These are phyloP conservation scores for Amphipoea lucens DNA, from an alignment of 2,888 invertebrate species.

Conservation along the genomic window DNA sequence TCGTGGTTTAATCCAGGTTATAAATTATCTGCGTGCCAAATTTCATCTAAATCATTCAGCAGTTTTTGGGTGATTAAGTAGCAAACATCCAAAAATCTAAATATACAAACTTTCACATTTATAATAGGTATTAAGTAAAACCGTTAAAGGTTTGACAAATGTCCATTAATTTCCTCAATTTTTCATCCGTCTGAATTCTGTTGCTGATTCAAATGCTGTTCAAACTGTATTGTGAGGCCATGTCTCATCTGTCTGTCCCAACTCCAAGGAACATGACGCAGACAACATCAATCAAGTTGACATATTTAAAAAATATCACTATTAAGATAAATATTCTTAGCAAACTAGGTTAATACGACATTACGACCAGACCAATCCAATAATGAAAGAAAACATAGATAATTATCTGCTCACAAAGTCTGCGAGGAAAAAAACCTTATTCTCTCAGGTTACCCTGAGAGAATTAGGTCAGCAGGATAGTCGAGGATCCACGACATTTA, in stretches of 20 bases:
- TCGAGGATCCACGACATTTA: constrained; percentile 29
- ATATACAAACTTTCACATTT: not conserved
- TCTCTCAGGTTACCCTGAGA: not conserved
- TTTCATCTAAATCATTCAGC: no score
- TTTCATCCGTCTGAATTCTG: constrained; percentile 11
- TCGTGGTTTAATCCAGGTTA: no score
- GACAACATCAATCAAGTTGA: constrained; percentile 37
- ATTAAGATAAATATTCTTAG: constrained; percentile 20
- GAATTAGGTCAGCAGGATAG: constrained; percentile 47
- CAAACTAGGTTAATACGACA: constrained; percentile 33
- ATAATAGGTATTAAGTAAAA: not conserved
- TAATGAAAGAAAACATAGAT: constrained; percentile 24
- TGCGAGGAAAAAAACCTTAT: constrained; percentile 11
- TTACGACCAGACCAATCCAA: constrained; percentile 15
- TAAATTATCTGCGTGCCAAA: no score
- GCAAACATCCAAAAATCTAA: no score
- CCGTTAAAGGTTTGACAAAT: not conserved
- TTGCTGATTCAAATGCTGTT: not conserved
- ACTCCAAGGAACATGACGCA: not conserved
- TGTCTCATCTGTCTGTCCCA: not conserved
- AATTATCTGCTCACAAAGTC: constrained; percentile 18
- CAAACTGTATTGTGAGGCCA: not conserved
- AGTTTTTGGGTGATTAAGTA: no score
- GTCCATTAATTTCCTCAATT: not conserved
- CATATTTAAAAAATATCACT: constrained; percentile 1